Percentiles rank a stretch among this genome's conserved stretches.
These are phyloP conservation scores for Congeria kusceri DNA, from an alignment of 2,888 invertebrate species.

Conservation along the genomic window DNA sequence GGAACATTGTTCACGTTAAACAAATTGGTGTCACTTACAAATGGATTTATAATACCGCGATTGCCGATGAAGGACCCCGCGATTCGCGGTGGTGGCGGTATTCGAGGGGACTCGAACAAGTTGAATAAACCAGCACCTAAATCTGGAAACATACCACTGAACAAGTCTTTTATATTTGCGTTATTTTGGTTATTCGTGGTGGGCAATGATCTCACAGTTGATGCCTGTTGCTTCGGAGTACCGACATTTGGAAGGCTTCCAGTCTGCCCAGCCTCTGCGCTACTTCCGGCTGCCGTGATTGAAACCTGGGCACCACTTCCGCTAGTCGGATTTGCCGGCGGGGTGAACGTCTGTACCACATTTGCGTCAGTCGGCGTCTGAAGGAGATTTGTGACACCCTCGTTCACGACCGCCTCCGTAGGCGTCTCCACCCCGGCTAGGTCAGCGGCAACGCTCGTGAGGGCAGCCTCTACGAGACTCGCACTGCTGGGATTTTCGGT, in stretches of 20 bases:
- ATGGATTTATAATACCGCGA: constrained; percentile 10
- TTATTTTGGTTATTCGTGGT: too few relatives aligned
- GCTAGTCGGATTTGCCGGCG: not conserved
- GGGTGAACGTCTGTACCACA: too few relatives aligned
- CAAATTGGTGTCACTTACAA: constrained; percentile 10
- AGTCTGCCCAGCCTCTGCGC: too few relatives aligned
- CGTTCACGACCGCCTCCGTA: not conserved
- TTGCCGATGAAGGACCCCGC: constrained; percentile 27
- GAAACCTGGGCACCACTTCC: not conserved
- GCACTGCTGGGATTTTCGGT: too few relatives aligned
- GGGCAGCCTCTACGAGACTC: too few relatives aligned
- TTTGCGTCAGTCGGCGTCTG: too few relatives aligned
- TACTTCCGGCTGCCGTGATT: not conserved
- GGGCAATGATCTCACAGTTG: too few relatives aligned
- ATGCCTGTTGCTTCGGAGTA: too few relatives aligned
- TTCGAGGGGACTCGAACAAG: constrained; percentile 18
- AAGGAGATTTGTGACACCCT: too few relatives aligned
- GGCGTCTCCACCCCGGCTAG: not conserved
- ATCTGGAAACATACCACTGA: too few relatives aligned
- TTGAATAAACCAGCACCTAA: not conserved
- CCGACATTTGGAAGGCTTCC: too few relatives aligned
- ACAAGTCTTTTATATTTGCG: too few relatives aligned
- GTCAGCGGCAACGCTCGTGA: not conserved
- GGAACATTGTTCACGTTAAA: not conserved
- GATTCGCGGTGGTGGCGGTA: constrained; percentile 40